Conservation (phyloP, 2,888 invertebrate species). For the Cheilosia vernalis region DNA sequence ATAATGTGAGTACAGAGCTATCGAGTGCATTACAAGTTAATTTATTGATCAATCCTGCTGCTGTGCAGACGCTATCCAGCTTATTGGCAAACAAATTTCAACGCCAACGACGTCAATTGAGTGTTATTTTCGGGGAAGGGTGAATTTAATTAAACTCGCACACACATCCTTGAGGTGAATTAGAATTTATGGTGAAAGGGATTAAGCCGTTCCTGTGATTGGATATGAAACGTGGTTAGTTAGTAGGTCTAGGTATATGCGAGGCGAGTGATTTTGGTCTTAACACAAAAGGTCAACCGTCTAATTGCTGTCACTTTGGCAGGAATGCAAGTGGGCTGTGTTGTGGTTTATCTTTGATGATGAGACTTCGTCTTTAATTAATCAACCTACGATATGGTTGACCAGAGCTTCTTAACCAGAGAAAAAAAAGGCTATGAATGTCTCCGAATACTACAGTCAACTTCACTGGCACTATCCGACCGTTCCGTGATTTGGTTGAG, state of each 20-base stretch:
- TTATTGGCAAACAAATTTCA: constrained; percentile 13
- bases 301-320: constrained; percentile 26
- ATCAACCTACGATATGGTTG: no score
- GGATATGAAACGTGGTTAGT: background rate
- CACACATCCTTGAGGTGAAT: background rate
- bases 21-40: background rate
- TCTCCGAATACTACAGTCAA: no score
- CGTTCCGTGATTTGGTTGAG: no score
- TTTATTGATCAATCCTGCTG: background rate
- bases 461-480: no score
- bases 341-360: constrained; percentile 6
- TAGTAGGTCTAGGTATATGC: background rate
- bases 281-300: constrained; percentile 29
- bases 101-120: background rate
- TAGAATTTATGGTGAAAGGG: background rate
- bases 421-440: no score
- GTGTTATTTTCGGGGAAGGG: constrained; percentile 5
- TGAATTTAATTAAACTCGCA: constrained; percentile 2
- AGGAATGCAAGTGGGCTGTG: constrained; percentile 10
- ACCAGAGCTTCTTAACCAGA: no score
- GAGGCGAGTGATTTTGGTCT: background rate
- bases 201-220: constrained; percentile 2
- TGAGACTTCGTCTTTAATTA: no score
- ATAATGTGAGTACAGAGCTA: constrained; percentile 51
- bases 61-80: background rate